phyloP scores from a whole-genome alignment of 1,140 invertebrate genomes.

The Leptinotarsa defecta region DNA sequence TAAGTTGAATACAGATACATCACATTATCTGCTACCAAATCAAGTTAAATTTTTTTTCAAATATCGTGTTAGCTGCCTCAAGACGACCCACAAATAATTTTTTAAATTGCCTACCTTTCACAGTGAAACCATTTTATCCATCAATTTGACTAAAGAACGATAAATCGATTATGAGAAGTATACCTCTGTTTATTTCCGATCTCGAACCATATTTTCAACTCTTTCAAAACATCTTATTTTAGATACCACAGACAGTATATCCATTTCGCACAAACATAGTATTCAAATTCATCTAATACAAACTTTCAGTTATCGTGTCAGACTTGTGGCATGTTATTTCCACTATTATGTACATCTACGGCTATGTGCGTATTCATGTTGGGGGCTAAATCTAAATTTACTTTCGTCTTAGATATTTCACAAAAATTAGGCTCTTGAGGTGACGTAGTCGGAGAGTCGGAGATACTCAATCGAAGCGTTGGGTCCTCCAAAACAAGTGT shows the following conservation, averaged over 20 bases:
- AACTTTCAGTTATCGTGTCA: conserved; percentile 28
- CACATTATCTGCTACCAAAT: no score
- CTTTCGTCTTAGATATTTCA: conserved; percentile 38
- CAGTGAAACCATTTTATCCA: no score
- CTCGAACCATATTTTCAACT: no score
- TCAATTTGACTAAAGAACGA: no score
- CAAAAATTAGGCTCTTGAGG: conserved; percentile 40
- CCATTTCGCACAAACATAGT: conserved; percentile 13
- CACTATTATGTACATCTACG: conserved; percentile 30
- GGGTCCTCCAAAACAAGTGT: conserved; percentile 52
- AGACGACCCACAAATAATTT: no score
- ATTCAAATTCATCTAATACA: conserved; percentile 20
- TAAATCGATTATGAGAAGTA: no score
- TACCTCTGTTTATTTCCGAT: no score
- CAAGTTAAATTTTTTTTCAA: no score
- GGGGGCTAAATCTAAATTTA: conserved; percentile 38
- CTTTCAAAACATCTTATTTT: neutral
- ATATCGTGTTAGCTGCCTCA: no score
- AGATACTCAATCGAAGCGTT: conserved; percentile 48
- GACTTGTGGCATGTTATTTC: conserved; percentile 28
- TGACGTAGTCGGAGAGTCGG: conserved; percentile 46
- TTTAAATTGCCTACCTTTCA: no score
- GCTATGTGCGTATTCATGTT: conserved; percentile 42
- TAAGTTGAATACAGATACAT: no score
- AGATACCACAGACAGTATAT: conserved; percentile 14